Evolutionary conservation across 1,140 invertebrate genomes (phyloP).

Genomic region (Pseudomyrmex concolor): DNA sequence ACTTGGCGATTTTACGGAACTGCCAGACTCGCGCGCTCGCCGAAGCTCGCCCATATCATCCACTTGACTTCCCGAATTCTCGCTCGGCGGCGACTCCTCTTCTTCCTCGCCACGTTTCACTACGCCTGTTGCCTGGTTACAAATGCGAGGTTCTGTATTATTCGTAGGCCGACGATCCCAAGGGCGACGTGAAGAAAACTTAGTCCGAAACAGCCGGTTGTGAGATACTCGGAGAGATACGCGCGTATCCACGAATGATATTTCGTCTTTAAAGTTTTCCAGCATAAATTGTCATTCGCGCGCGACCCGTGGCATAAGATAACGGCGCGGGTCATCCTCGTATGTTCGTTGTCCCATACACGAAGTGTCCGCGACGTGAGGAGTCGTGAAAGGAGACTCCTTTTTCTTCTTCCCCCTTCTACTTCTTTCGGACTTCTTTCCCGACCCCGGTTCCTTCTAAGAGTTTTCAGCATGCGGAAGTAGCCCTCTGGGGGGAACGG

Average conservation of each 20-base stretch:
- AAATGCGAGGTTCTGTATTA: constrained; percentile 55
- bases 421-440: background rate
- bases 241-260: constrained; percentile 30
- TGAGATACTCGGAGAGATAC: background rate
- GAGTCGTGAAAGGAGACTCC: constrained; percentile 34
- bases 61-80: constrained; percentile 34
- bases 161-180: constrained; percentile 61
- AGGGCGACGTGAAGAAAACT: constrained; percentile 20
- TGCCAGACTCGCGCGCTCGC: constrained; percentile 29
- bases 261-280: constrained; percentile 63
- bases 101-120: constrained; percentile 46
- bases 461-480: constrained; percentile 63
- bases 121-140: constrained; percentile 49
- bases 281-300: constrained; percentile 70
- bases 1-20: constrained; percentile 35
- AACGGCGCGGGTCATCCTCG: background rate
- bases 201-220: constrained; percentile 34
- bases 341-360: constrained; percentile 19
- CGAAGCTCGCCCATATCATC: constrained; percentile 32
- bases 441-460: constrained; percentile 2
- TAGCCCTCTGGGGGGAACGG: constrained; percentile 70
- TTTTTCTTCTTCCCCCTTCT: constrained; percentile 57
- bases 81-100: constrained; percentile 9
- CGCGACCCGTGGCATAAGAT: constrained; percentile 4
- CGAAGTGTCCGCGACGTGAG: background rate